Evolutionary conservation across 2,113 vertebrate species (phyloP), one percentile per base, ranked within the genome.

Genomic region (Sturnira hondurensis): DNA sequence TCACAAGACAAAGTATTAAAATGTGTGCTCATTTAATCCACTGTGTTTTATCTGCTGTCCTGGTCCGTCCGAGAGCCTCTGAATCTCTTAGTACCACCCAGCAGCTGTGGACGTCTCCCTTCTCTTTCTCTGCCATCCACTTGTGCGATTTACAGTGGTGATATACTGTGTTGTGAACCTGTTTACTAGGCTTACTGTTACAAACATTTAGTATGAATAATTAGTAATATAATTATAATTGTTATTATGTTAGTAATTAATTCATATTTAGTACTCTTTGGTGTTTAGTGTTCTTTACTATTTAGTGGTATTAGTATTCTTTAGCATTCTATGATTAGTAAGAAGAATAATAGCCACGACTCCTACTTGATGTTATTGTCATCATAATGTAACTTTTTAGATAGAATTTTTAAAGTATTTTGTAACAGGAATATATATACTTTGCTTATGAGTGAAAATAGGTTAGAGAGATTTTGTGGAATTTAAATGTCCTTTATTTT

Each of bases 1-100:
- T 99, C 98, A 99, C 98, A 99, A 98, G 97, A 96, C 97, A 97
- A 98, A 98, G 96, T 98, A 96, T 93, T 97, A 94, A 98, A 98
- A 98, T 98, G 96, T 97, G 77, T 97, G 95, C 97, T 98, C 98
- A 96, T 97, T 97, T 98, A 96, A 96, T 91, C 58, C 97, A 26
- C 9, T 86, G 82, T 76, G 81, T 41, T 86, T 81, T 65, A 65
- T 65, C 91, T 95, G 24, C 0, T 56, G 7, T 14, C 14, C 5
- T 73, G 31, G 1, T 54, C 77, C 83, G 1, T 54, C 77, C 83
- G 31, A 87, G 41, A 41, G 2, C 2, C 12, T 93, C 38, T 92
- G 88, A 70, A 78, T 81, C 33, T 95, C 90, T 89, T 52, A 41
- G 8, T 84, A 50, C 24, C 3, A 84, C 80, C 20, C 33, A 78